Base-by-base conservation (phyloP, 2,797 vertebrate genomes). In the Poeciliopsis gracilis region DNA sequence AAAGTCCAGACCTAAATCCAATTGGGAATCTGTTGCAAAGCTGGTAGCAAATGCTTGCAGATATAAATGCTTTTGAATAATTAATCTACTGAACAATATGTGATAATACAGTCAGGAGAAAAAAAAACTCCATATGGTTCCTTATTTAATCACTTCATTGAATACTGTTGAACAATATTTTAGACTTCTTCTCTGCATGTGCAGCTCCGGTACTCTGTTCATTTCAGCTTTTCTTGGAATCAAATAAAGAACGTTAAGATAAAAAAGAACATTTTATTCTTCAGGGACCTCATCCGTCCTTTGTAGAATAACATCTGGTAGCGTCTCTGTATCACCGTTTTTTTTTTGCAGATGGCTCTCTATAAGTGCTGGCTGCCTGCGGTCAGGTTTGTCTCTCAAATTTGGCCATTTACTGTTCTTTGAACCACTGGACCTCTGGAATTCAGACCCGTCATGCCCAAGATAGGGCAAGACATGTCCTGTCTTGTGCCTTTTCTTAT, bases 391-490 rank as follows among this genome's bases (percentile, higher is more conserved):
- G 70, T 82, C 77, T n/a, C 18, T 51, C 49, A 46, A 36, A 80
- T 86, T 70, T 75, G 36, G 49, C 9, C 78, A 55, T 25, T n/a
- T 55, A 25, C 25, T 55, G 9, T 55, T 55, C 25, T n/a, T n/a
- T 55, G 90, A 90, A 92, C 90, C 77, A 79, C 86, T 80, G 93
- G 87, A 94, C 91, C 92, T 91, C 84, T 90, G 93, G 91, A 93
- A 93, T 95, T 93, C 79, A 84, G 90, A 90, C 83, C 78, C 72
- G 77, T 84, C 82, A 75, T 84, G 73, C 43, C 2, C 43, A 45
- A 46, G 45, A 45, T 12, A 4, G 12, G 45, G 45, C 45, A 45
- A 28, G 80, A 75, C 91, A 3, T 91, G 95, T 78, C 92, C 82
- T 2, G 77, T 91, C 94, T 87, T 89, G 94, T 82, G 89, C 86